phyloP scores from a whole-genome alignment of 2,113 vertebrate species.

The Heptranchias perlo region DNA sequence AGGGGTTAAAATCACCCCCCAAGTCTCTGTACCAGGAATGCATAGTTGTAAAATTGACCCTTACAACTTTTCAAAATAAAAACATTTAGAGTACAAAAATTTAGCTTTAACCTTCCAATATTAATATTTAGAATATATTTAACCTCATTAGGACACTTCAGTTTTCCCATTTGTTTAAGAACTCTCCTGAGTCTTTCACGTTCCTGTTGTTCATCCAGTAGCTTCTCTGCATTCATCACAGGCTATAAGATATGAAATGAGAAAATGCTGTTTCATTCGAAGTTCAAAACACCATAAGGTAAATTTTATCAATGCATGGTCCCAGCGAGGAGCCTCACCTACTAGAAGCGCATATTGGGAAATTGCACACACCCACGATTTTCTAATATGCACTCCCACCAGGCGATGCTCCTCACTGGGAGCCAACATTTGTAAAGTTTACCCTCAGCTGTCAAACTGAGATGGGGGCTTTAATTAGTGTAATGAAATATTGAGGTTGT shows the following conservation, averaged over 20 bases:
- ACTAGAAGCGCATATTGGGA: background rate
- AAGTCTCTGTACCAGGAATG: background rate
- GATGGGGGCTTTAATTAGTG: background rate
- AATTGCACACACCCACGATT: background rate
- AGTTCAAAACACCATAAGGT: background rate
- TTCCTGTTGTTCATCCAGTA: constrained; percentile 74
- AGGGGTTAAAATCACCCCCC: too few relatives aligned
- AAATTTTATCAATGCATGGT: background rate
- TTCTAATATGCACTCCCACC: background rate
- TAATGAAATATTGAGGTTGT: background rate
- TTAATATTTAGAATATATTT: constrained; percentile 13
- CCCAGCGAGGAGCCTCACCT: background rate
- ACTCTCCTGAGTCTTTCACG: constrained; percentile 81
- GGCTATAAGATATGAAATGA: constrained; percentile 14
- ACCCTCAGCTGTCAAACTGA: rapidly evolving
- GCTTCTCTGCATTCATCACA: constrained; percentile 40
- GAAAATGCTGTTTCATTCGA: background rate
- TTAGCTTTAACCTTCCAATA: constrained; percentile 21
- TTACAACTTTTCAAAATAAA: background rate
- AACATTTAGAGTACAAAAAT: background rate
- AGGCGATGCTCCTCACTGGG: background rate
- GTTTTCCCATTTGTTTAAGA: constrained; percentile 93
- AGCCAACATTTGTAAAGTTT: background rate
- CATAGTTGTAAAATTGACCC: background rate
- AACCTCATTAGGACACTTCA: constrained; percentile 92